These are phyloP conservation scores for Lindbergichthys nudifrons DNA, from an alignment of 2,797 vertebrate genomes.

Conservation along the genomic window DNA sequence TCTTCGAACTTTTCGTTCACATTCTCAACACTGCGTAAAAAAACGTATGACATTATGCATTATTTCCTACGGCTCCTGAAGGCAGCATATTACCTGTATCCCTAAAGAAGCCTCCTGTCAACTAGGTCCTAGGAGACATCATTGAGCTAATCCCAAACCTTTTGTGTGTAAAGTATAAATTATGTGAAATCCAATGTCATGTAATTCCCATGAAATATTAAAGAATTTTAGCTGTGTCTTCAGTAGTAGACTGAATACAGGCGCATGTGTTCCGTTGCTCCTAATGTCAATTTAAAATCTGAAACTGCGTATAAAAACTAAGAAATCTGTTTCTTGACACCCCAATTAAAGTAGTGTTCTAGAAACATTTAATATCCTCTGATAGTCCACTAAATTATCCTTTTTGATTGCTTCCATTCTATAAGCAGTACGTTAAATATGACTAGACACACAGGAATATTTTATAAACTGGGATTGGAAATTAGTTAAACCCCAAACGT, in stretches of 20 bases:
- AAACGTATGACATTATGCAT: background rate
- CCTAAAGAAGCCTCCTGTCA: constrained; percentile 1
- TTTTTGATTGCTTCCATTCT: background rate
- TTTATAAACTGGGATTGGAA: background rate
- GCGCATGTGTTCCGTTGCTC: background rate
- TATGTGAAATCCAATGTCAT: background rate
- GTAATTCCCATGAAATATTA: background rate
- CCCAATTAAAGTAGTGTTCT: background rate
- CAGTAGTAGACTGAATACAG: background rate
- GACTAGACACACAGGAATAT: background rate
- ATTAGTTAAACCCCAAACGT: background rate
- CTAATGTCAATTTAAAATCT: background rate
- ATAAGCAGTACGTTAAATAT: background rate
- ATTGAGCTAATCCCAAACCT: background rate
- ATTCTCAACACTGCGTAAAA: background rate
- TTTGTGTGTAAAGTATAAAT: too few relatives aligned
- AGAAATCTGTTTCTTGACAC: background rate
- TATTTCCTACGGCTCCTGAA: background rate
- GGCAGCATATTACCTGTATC: constrained; percentile 48
- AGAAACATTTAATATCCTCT: background rate
- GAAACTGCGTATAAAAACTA: background rate
- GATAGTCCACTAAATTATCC: background rate
- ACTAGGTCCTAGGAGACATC: constrained; percentile 19
- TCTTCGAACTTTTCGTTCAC: accelerated
- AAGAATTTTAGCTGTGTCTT: background rate